A percentile compares a stretch with the other conserved stretches of the same genome.
Evolutionary conservation across 1,140 invertebrate genomes (phyloP).

Genomic region (Colletes latitarsis): DNA sequence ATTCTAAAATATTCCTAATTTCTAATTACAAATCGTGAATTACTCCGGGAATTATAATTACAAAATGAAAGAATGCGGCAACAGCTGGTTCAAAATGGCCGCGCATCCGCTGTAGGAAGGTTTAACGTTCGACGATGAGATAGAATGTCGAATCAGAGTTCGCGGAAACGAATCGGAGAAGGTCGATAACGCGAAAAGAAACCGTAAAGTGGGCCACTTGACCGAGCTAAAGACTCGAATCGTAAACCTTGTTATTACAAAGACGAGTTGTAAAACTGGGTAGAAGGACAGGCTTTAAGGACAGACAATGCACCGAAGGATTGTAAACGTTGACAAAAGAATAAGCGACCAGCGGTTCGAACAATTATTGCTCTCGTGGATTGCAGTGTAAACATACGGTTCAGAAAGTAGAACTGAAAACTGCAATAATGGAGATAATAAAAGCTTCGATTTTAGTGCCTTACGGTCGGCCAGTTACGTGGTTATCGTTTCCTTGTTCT

Average conservation of each 20-base stretch:
- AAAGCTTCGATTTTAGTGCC: background rate
- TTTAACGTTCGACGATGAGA: background rate
- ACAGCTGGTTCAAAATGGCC: too few species aligned
- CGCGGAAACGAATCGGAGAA: background rate
- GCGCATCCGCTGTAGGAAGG: background rate
- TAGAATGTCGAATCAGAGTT: background rate
- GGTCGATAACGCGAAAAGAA: background rate
- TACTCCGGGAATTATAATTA: too few species aligned
- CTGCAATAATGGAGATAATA: background rate
- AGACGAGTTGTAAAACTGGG: conserved; percentile 4
- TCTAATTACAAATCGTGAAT: too few species aligned
- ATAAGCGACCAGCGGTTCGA: background rate
- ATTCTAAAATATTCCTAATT: too few species aligned
- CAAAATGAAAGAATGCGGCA: too few species aligned
- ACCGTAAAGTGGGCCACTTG: too few species aligned
- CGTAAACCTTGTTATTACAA: conserved; percentile 4
- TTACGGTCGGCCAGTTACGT: background rate
- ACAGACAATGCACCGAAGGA: background rate
- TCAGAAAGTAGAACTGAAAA: too few species aligned
- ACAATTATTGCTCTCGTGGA: background rate
- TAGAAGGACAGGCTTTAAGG: background rate
- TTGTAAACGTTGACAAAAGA: background rate
- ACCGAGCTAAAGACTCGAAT: background rate
- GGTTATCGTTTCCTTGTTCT: background rate
- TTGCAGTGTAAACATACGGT: background rate